phyloP scores from a whole-genome alignment of 1,140 invertebrate species.

The Zaprionus vittiger region DNA sequence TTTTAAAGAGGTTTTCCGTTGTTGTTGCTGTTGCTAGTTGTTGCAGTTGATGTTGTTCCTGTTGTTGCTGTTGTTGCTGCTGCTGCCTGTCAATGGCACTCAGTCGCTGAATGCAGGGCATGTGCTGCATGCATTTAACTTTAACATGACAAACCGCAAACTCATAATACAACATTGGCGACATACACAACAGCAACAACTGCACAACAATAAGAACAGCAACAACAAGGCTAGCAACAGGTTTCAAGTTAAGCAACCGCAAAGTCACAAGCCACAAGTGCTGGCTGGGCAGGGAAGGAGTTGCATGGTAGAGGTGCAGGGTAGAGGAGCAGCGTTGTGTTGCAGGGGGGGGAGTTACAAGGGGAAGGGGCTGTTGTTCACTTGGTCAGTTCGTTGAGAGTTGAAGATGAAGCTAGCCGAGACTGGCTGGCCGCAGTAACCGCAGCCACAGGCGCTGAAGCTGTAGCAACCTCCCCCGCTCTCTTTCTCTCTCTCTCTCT shows the following conservation, averaged over 20 bases:
- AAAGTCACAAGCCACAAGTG: constrained; percentile 58
- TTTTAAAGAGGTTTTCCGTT: constrained; percentile 28
- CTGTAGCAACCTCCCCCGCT: too few species aligned
- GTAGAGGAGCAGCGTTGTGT: background rate
- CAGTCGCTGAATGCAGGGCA: constrained; percentile 77
- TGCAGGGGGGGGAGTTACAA: constrained; percentile 17
- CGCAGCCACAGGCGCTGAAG: background rate
- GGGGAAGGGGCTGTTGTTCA: background rate
- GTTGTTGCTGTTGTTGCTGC: constrained; percentile 49
- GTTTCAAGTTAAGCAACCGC: constrained; percentile 65
- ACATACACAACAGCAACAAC: constrained; percentile 54
- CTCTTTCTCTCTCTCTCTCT: too few species aligned
- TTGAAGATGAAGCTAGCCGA: constrained; percentile 41
- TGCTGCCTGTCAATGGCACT: constrained; percentile 72
- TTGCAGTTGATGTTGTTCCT: constrained; percentile 27
- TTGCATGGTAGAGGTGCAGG: too few species aligned
- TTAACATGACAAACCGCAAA: constrained; percentile 82
- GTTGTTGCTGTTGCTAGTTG: constrained; percentile 20
- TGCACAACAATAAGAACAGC: constrained; percentile 19
- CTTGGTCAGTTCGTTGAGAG: constrained; percentile 25
- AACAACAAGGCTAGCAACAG: constrained; percentile 48
- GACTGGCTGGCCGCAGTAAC: background rate
- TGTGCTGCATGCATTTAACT: constrained; percentile 82
- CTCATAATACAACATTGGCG: constrained; percentile 78
- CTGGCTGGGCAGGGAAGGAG: constrained; percentile 12